These are phyloP conservation scores for Thripadectes ignobilis DNA, from an alignment of 2,797 vertebrate genomes.

Conservation along the genomic window DNA sequence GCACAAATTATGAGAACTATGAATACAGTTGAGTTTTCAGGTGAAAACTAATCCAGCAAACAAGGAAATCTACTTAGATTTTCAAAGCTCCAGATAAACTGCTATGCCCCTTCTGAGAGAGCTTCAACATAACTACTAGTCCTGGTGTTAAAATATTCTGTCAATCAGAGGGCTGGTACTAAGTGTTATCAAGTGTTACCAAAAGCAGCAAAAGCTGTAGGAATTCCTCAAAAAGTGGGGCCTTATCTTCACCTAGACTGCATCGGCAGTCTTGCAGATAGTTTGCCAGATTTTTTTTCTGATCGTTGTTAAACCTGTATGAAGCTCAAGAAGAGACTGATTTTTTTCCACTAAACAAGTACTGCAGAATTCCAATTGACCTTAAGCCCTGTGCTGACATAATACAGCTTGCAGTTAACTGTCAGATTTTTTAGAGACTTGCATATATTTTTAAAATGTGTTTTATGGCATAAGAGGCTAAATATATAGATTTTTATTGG, in stretches of 20 bases:
- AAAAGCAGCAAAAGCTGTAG: neutral
- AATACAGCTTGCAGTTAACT: neutral
- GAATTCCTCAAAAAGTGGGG: neutral
- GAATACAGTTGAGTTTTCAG: neutral
- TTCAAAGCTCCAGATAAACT: neutral
- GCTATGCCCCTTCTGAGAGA: neutral
- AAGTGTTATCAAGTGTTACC: neutral
- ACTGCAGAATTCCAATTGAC: neutral
- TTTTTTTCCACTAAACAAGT: neutral
- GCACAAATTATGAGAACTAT: neutral
- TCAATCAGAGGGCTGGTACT: neutral
- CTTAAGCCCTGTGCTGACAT: neutral
- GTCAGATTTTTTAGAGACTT: neutral
- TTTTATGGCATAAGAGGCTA: constrained; percentile 8
- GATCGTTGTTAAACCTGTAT: neutral
- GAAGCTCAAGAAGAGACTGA: neutral
- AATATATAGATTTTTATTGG: neutral
- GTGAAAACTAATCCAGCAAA: neutral
- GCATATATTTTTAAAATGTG: constrained; percentile 24
- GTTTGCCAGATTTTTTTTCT: neutral
- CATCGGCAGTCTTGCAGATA: neutral
- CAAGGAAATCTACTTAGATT: neutral
- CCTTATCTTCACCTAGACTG: neutral
- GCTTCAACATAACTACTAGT: neutral
- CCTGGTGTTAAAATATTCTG: neutral